A percentile compares a stretch with the other conserved stretches of the same genome.
These are phyloP conservation scores for Drosophila obscura DNA, from an alignment of 1,140 invertebrate species.

Conservation along the genomic window DNA sequence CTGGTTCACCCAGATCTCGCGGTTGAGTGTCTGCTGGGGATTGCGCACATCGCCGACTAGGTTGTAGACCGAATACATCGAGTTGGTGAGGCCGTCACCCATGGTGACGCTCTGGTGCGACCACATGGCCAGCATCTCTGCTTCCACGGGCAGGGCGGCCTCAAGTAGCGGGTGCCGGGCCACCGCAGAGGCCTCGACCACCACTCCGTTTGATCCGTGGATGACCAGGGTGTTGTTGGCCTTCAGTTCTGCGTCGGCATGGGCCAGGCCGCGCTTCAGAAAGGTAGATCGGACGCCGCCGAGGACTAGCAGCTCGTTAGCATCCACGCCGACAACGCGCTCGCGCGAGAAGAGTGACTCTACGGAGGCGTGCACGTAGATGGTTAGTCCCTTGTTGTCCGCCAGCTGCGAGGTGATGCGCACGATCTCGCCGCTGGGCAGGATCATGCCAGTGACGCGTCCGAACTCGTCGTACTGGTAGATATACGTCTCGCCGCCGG, in stretches of 20 bases:
- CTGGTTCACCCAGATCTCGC: conserved; percentile 93
- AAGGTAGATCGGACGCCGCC: conserved; percentile 86
- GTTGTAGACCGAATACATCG: conserved; percentile 91
- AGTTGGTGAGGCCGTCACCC: conserved; percentile 90
- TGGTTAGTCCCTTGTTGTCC: conserved; percentile 89
- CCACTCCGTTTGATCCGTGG: conserved; percentile 88
- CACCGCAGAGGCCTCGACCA: conserved; percentile 89
- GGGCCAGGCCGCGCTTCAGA: conserved; percentile 87
- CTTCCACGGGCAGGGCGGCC: conserved; percentile 94
- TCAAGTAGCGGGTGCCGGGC: conserved; percentile 94
- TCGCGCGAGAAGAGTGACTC: conserved; percentile 79
- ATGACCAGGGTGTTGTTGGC: conserved; percentile 91
- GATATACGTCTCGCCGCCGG: conserved; percentile 93
- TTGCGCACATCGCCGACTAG: conserved; percentile 92
- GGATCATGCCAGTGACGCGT: conserved; percentile 91
- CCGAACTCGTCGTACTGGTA: conserved; percentile 95
- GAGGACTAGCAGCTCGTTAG: conserved; percentile 85
- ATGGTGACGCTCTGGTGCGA: conserved; percentile 90
- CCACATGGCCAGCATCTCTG: conserved; percentile 95
- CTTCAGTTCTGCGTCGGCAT: conserved; percentile 89
- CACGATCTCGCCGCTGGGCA: conserved; percentile 95
- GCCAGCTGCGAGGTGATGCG: conserved; percentile 90
- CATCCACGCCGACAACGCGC: conserved; percentile 26
- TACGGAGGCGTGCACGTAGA: conserved; percentile 86
- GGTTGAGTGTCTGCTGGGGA: conserved; percentile 91